A percentile compares a stretch with the other conserved stretches of the same genome.
Evolutionary conservation across 2,888 invertebrate genomes (phyloP).

Genomic region (Hirtodrosophila cameraria): DNA sequence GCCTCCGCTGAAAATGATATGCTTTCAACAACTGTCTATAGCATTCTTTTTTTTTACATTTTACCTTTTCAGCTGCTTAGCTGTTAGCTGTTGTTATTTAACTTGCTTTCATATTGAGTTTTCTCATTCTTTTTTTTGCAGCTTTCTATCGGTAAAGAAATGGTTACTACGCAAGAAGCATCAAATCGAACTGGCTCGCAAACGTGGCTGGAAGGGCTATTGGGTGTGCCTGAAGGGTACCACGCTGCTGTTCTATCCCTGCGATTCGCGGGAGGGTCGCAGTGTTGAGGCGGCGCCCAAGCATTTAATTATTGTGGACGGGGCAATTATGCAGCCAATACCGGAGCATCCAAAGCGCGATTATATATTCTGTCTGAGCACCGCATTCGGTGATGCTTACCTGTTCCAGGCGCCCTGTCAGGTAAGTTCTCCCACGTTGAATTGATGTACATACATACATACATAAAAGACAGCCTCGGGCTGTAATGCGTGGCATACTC

Average conservation of each 20-base stretch:
- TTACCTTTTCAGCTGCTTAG: background rate
- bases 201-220: conserved; percentile 99
- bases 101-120: conserved; percentile 5
- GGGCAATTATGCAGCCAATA: conserved; percentile 98
- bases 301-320: conserved; percentile 97
- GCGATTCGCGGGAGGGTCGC: conserved; percentile 95
- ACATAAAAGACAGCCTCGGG: background rate
- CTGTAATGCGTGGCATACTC: conserved; percentile 41
- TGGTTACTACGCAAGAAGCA: conserved; percentile 98
- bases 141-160: conserved; percentile 98
- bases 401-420: conserved; percentile 96
- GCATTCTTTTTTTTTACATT: background rate
- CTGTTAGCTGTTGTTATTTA: conserved; percentile 5
- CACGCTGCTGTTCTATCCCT: conserved; percentile 97
- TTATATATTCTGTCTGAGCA: conserved; percentile 98
- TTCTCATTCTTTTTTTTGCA: conserved; percentile 82
- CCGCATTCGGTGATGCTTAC: conserved; percentile 98
- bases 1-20: conserved; percentile 11
- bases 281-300: conserved; percentile 97
- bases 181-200: conserved; percentile 97
- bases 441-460: too few species aligned
- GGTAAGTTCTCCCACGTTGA: too few species aligned
- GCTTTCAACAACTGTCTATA: background rate
- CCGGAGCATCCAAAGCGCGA: conserved; percentile 99
- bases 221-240: conserved; percentile 99